Percentiles rank a stretch among this genome's conserved stretches.
Conservation (phyloP, 1,140 invertebrate species). For the Caenorhabditis inopinata region DNA sequence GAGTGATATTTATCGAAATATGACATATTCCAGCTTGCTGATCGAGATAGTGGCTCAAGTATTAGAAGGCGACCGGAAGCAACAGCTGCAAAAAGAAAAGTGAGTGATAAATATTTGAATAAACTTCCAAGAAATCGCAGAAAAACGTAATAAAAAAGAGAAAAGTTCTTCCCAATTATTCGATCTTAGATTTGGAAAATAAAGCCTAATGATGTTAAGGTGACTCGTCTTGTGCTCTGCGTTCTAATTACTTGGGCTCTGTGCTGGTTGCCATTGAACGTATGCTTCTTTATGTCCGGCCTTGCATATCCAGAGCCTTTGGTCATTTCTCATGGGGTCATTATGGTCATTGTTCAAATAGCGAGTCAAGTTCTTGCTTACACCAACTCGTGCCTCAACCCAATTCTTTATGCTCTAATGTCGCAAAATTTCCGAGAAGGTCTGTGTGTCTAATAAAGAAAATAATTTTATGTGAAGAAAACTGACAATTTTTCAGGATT, state of each 20-base stretch:
- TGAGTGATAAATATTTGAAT: slow-evolving; percentile 14
- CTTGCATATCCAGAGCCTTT: slow-evolving; percentile 62
- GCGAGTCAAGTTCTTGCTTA: slow-evolving; percentile 75
- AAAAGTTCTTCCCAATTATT: no score
- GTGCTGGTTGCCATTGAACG: slow-evolving; percentile 91
- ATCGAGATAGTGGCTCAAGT: not conserved
- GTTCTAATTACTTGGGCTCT: slow-evolving; percentile 90
- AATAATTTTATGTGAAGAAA: not conserved
- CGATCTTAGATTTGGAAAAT: not conserved
- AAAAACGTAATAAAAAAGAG: no score
- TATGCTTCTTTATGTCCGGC: slow-evolving; percentile 68
- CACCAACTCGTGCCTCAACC: slow-evolving; percentile 90
- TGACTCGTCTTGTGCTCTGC: slow-evolving; percentile 87
- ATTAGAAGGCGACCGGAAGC: slow-evolving; percentile 17
- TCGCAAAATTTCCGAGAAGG: slow-evolving; percentile 65
- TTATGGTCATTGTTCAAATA: slow-evolving; percentile 61
- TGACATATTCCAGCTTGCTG: not conserved
- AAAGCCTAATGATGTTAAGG: slow-evolving; percentile 68
- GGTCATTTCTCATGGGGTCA: slow-evolving; percentile 59
- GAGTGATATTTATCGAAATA: not conserved
- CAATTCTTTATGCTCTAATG: slow-evolving; percentile 81
- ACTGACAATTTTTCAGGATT: slow-evolving; percentile 35
- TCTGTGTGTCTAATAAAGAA: not conserved
- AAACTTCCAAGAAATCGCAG: no score
- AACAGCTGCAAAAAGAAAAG: not conserved